Base-by-base conservation (phyloP, 2,888 invertebrate species). In the Odontothrips loti region DNA sequence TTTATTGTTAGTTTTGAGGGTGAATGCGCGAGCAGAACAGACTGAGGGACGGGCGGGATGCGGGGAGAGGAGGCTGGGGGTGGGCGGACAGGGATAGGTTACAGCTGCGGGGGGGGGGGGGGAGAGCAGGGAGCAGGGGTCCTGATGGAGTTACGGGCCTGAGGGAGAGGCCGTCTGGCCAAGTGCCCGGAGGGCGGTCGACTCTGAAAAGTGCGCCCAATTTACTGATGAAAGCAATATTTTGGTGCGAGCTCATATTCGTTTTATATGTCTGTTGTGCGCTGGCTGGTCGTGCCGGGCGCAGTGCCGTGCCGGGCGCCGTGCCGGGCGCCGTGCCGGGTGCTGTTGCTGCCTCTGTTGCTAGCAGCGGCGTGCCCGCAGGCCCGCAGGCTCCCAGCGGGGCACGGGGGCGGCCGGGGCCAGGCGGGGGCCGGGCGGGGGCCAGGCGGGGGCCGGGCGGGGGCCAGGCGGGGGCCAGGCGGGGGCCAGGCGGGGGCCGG, bases 221-320 rank as follows among this genome's bases (percentile, higher is more conserved):
- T 75, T 75, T 75, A 12, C 68, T 75, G 68, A 75, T 75, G 68
- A 75, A 75, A 75, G 68, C 68, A 75, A 58, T 58, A 58, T 58
- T 75, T 75, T 27, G 68, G 68, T 75, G 58, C 58, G 58, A 58
- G 58, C 68, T 75, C 68, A 75, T 75, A 75, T 75, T 75, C 68
- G 68, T 75, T 75, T 75, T 75, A 75, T 75, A 75, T 27, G 58
- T 58, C 58, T 58, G 58, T 58, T 58, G 58, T 58, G 58, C 58
- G 51, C 51, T 58, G 20, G 58, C 58, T 17, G 51, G 51, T 2
- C 10, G 51, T 6, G 15, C 51, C 12, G 51, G 51, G 20, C 10
- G 51, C 15, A 1, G 51, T 10, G 51, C 20, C 51, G 51, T 2
- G 51, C 48, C 10, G 48, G 48, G 48, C 48, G 48, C 12, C 10